phyloP scores from a whole-genome alignment of 2,888 invertebrate genomes.

The Andrena chrysosceles region DNA sequence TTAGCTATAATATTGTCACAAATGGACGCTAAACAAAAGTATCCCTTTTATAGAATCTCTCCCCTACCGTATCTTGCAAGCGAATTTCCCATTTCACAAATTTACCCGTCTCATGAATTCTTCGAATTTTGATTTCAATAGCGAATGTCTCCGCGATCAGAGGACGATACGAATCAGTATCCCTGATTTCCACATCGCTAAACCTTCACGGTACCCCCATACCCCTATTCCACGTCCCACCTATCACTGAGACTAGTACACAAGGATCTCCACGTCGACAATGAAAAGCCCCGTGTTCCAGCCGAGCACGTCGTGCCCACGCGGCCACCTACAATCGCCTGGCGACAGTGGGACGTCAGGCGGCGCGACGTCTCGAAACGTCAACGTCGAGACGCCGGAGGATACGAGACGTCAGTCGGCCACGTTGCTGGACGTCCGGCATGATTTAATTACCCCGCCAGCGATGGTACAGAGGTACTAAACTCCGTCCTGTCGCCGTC shows the following conservation, averaged over 20 bases:
- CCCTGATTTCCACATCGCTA: too few relatives aligned
- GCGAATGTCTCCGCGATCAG: too few relatives aligned
- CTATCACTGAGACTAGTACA: background rate
- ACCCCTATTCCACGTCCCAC: background rate
- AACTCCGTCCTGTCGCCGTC: conserved; percentile 54
- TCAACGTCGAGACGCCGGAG: conserved; percentile 45
- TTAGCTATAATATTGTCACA: too few relatives aligned
- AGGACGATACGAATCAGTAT: too few relatives aligned
- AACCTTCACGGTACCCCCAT: too few relatives aligned
- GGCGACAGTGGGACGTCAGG: conserved; percentile 48
- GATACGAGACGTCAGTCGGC: conserved; percentile 53
- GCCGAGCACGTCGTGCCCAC: conserved; percentile 57
- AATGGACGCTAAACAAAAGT: too few relatives aligned
- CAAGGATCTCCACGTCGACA: conserved; percentile 6
- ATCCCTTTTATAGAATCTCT: too few relatives aligned
- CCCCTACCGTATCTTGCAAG: background rate
- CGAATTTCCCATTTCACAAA: background rate
- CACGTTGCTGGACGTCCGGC: conserved; percentile 60
- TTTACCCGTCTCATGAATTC: background rate
- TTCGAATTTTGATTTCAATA: background rate
- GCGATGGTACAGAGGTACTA: conserved; percentile 55
- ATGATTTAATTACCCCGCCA: conserved; percentile 78
- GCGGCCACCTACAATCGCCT: conserved; percentile 53
- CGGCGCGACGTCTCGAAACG: conserved; percentile 19
- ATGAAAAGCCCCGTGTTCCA: conserved; percentile 25